A percentile compares a stretch with the other conserved stretches of the same genome.
Evolutionary conservation across 1,140 invertebrate species (phyloP).

Genomic region (Drosophila sechellia): DNA sequence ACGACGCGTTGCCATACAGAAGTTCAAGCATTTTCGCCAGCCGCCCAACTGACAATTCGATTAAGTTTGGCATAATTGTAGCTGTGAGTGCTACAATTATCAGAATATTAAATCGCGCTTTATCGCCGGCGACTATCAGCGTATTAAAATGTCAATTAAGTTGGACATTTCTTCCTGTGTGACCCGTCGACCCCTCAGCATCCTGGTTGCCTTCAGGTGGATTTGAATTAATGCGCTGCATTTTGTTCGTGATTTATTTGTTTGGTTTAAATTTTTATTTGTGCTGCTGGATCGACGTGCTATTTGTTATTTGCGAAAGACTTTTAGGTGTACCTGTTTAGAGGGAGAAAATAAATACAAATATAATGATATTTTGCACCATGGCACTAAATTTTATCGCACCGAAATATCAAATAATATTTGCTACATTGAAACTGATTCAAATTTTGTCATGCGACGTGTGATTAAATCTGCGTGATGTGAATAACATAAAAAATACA

Average conservation of each 20-base stretch:
- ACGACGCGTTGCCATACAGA: conserved; percentile 27
- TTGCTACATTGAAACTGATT: conserved; percentile 65
- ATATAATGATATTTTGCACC: conserved; percentile 57
- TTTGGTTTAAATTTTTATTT: conserved; percentile 36
- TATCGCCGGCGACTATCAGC: conserved; percentile 75
- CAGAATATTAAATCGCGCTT: conserved; percentile 80
- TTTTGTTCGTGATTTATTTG: conserved; percentile 54
- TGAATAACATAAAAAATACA: conserved; percentile 13
- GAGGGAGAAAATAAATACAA: conserved; percentile 42
- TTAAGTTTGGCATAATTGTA: conserved; percentile 74
- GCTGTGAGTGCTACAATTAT: conserved; percentile 62
- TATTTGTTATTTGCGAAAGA: conserved; percentile 51
- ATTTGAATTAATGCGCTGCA: conserved; percentile 48
- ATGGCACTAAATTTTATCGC: conserved; percentile 34
- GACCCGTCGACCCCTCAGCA: not conserved
- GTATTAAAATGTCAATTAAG: conserved; percentile 81
- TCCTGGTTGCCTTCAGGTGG: conserved; percentile 6
- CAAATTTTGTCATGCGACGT: conserved; percentile 54
- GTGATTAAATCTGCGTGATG: conserved; percentile 62
- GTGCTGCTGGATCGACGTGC: conserved; percentile 7
- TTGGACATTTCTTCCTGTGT: conserved; percentile 48
- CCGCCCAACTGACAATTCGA: conserved; percentile 70
- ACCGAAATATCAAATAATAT: conserved; percentile 44
- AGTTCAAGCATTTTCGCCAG: conserved; percentile 25
- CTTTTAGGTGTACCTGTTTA: conserved; percentile 21